These are phyloP conservation scores for Anhinga rufa DNA, from an alignment of 2,113 vertebrate genomes.

Conservation along the genomic window DNA sequence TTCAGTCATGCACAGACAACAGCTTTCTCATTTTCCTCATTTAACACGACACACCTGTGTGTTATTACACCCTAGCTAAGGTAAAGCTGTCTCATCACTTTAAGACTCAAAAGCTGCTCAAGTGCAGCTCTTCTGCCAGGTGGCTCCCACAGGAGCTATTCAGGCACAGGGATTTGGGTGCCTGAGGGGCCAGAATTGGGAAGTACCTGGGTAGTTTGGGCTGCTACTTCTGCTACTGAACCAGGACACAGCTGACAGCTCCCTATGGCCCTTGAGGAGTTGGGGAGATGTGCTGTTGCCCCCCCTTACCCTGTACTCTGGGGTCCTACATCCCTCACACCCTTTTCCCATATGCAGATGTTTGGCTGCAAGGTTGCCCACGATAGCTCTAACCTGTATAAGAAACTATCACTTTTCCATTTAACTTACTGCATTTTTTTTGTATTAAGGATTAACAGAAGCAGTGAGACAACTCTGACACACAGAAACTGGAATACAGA, in stretches of 20 bases:
- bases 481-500: not conserved
- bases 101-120: not conserved
- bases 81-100: not conserved
- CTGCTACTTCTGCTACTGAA: not conserved
- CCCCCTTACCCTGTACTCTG: not conserved
- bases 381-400: not conserved
- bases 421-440: not conserved
- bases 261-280: not conserved
- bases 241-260: not conserved
- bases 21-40: not conserved
- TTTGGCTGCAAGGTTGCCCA: not conserved
- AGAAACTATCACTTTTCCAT: not conserved
- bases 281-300: not conserved
- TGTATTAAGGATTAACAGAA: not conserved
- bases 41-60: not conserved
- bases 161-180: not conserved
- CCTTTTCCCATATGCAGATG: not conserved
- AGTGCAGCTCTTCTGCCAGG: not conserved
- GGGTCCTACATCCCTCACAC: not conserved
- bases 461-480: not conserved
- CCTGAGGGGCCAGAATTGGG: rapidly evolving
- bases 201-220: not conserved
- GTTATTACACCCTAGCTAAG: not conserved
- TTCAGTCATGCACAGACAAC: not conserved
- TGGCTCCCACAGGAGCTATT: not conserved